These are phyloP conservation scores for Sphinx pinastri DNA, from an alignment of 2,888 invertebrate species.

Conservation along the genomic window DNA sequence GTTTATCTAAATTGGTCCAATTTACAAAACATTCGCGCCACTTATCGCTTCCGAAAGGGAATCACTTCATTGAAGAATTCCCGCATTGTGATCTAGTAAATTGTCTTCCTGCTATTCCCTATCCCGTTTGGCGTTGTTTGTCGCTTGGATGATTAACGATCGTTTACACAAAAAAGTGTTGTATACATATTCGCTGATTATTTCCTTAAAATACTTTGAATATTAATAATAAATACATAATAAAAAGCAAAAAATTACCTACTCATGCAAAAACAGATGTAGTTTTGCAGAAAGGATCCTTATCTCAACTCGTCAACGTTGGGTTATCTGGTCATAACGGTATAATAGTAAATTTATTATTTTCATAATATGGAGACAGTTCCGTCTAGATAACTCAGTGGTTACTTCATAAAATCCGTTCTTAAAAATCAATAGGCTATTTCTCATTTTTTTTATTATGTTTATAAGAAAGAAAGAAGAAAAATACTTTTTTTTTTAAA, in stretches of 20 bases:
- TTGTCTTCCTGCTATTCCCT: neutral
- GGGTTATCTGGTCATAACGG: too few species aligned
- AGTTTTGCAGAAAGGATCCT: too few species aligned
- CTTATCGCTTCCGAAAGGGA: neutral
- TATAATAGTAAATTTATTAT: too few species aligned
- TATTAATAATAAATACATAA: neutral
- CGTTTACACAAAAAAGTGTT: neutral
- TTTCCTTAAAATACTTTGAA: neutral
- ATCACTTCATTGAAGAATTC: neutral
- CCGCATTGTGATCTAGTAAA: neutral
- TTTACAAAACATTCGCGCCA: neutral
- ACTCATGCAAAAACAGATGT: neutral
- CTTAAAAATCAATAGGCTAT: too few species aligned
- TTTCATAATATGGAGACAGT: too few species aligned
- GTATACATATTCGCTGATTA: neutral
- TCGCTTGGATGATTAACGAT: neutral
- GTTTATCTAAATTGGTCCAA: neutral
- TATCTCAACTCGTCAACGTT: too few species aligned
- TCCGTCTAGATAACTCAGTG: too few species aligned
- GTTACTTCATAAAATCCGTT: too few species aligned
- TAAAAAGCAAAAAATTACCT: slow-evolving; percentile 3
- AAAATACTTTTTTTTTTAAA: too few species aligned
- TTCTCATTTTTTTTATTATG: too few species aligned
- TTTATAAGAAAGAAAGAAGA: too few species aligned
- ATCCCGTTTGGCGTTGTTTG: neutral